A percentile compares a stretch with the other conserved stretches of the same genome.
Evolutionary conservation across 2,797 vertebrate species (phyloP).

Genomic region (Streptopelia turtur): DNA sequence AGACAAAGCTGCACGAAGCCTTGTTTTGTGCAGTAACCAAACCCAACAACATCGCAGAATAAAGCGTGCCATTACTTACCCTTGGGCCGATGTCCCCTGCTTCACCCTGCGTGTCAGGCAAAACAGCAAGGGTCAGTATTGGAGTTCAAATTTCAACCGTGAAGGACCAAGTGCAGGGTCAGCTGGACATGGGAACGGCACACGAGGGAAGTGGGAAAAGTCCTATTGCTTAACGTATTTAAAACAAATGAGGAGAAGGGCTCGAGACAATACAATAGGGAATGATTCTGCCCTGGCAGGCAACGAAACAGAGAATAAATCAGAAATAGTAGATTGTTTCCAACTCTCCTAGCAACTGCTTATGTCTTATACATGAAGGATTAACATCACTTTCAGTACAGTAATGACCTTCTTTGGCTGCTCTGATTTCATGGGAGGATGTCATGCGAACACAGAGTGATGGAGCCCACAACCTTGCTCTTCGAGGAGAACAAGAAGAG

Average conservation of each 20-base stretch:
- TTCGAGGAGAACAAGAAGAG: not conserved
- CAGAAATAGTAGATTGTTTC: conserved; percentile 6
- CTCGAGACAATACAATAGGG: conserved; percentile 43
- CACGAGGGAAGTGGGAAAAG: not conserved
- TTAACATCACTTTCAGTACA: conserved; percentile 4
- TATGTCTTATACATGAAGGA: conserved; percentile 30
- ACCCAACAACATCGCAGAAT: not conserved
- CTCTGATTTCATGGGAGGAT: not conserved
- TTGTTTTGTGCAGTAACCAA: not conserved
- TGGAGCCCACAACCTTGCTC: not conserved
- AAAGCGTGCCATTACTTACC: conserved; percentile 80
- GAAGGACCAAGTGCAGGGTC: not conserved
- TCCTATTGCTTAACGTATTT: conserved; percentile 1
- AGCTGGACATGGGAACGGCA: not conserved
- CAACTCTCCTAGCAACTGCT: conserved; percentile 38
- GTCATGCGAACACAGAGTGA: not conserved
- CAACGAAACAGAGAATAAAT: conserved; percentile 43
- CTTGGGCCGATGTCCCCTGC: conserved; percentile 90
- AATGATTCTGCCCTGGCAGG: conserved; percentile 44
- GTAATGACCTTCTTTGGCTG: not conserved
- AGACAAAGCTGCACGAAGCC: not conserved
- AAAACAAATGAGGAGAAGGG: conserved; percentile 31
- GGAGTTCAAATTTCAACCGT: not conserved
- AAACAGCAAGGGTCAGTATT: conserved; percentile 33
- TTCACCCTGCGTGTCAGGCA: conserved; percentile 83